Conservation (phyloP, 2,888 invertebrate genomes). For the Zaprionus bogoriensis region DNA sequence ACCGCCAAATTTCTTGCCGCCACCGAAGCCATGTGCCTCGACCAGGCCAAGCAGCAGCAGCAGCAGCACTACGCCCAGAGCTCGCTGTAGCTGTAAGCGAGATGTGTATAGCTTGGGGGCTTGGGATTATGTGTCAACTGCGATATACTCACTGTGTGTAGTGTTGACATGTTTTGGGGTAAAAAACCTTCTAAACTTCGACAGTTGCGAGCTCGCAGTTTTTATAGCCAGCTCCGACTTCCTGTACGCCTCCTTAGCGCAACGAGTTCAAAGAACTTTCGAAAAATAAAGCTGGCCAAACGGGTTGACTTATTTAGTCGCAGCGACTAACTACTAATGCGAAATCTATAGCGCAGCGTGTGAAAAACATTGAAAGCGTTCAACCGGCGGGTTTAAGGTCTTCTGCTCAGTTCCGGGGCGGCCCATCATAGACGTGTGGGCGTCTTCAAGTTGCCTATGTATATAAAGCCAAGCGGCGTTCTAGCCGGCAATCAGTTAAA, state of each 20-base stretch:
- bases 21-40: slow-evolving; percentile 61
- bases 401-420: slow-evolving; percentile 49
- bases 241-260: slow-evolving; percentile 63
- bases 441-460: too few relatives aligned
- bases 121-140: not conserved
- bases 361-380: slow-evolving; percentile 70
- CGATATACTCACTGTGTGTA: slow-evolving; percentile 45
- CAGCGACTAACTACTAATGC: slow-evolving; percentile 64
- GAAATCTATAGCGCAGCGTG: slow-evolving; percentile 52
- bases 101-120: not conserved
- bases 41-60: slow-evolving; percentile 38
- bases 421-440: too few relatives aligned
- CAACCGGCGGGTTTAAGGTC: slow-evolving; percentile 69
- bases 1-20: slow-evolving; percentile 65
- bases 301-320: slow-evolving; percentile 61
- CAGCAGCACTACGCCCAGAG: slow-evolving; percentile 16
- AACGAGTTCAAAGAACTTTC: slow-evolving; percentile 66
- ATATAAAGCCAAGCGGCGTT: slow-evolving; percentile 61
- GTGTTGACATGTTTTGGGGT: slow-evolving; percentile 48
- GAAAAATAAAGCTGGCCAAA: slow-evolving; percentile 25
- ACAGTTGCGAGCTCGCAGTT: slow-evolving; percentile 23
- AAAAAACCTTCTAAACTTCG: slow-evolving; percentile 49
- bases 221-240: slow-evolving; percentile 61
- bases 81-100: not conserved
- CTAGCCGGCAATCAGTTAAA: slow-evolving; percentile 47